Percentiles rank a stretch among this genome's conserved stretches.
Conservation (phyloP, 1,140 invertebrate species). For the Eumaeus atala region DNA sequence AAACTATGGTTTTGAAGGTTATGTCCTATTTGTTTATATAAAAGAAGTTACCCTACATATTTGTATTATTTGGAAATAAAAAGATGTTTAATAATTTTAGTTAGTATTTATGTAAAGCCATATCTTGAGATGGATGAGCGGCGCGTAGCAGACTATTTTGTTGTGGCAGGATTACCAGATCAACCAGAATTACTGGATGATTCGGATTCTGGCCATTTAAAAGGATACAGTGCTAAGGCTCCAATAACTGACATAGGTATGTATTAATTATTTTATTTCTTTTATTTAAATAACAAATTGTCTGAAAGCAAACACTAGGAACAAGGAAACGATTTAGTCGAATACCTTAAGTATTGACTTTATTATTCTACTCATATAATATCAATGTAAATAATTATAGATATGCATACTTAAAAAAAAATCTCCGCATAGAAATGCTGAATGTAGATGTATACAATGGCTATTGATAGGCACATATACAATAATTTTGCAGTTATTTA, state of each 20-base stretch:
- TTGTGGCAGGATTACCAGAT: slow-evolving; percentile 94
- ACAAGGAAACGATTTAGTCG: too few species aligned
- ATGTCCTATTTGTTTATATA: slow-evolving; percentile 14
- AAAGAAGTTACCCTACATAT: slow-evolving; percentile 17
- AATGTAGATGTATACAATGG: too few species aligned
- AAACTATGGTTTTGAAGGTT: slow-evolving; percentile 14
- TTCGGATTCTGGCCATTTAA: slow-evolving; percentile 86
- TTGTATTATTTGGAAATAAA: slow-evolving; percentile 4
- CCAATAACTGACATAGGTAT: slow-evolving; percentile 93
- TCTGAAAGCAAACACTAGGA: too few species aligned
- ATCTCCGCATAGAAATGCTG: too few species aligned
- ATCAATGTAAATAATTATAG: too few species aligned
- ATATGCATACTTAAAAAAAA: too few species aligned
- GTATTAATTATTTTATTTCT: slow-evolving; percentile 19
- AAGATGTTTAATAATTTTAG: slow-evolving; percentile 23
- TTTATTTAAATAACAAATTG: neutral
- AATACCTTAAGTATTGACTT: too few species aligned
- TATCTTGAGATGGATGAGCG: slow-evolving; percentile 82
- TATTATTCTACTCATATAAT: too few species aligned
- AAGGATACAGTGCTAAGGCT: slow-evolving; percentile 81
- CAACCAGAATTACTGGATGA: slow-evolving; percentile 87
- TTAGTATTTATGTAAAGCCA: slow-evolving; percentile 29
- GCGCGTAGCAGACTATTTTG: slow-evolving; percentile 95
- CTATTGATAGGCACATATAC: too few species aligned
- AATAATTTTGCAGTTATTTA: too few species aligned